These are phyloP conservation scores for Cydia strobilella DNA, from an alignment of 1,140 invertebrate species.

Conservation along the genomic window DNA sequence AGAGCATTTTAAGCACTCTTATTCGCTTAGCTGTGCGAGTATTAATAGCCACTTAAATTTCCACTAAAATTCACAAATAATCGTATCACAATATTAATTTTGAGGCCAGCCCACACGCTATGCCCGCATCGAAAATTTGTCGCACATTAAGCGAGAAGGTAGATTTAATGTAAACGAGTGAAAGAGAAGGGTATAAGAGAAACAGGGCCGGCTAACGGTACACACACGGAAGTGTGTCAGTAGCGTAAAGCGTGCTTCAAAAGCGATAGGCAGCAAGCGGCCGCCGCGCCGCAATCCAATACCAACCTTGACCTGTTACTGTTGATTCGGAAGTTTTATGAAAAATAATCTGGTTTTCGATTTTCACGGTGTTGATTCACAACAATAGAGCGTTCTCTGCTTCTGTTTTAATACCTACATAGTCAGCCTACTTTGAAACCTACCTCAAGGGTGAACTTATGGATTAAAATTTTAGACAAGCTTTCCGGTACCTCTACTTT, in stretches of 20 bases:
- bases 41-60: neutral
- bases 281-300: constrained; percentile 41
- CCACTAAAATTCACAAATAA: constrained; percentile 56
- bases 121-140: constrained; percentile 77
- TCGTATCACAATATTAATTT: constrained; percentile 74
- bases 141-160: constrained; percentile 62
- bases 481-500: too few relatives aligned
- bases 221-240: constrained; percentile 75
- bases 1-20: neutral
- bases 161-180: constrained; percentile 59
- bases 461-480: constrained; percentile 32
- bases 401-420: constrained; percentile 53
- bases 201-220: constrained; percentile 78
- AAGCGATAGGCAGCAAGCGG: constrained; percentile 57
- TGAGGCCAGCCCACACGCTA: constrained; percentile 71
- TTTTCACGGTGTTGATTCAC: constrained; percentile 77
- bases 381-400: constrained; percentile 67
- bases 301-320: constrained; percentile 63
- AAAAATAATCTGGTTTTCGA: constrained; percentile 61
- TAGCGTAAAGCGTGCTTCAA: constrained; percentile 61
- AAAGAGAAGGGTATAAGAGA: constrained; percentile 61
- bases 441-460: constrained; percentile 67
- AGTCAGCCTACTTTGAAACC: constrained; percentile 64
- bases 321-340: constrained; percentile 54
- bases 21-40: neutral